These are phyloP conservation scores for Colletes latitarsis DNA, from an alignment of 1,140 invertebrate genomes.

Conservation along the genomic window DNA sequence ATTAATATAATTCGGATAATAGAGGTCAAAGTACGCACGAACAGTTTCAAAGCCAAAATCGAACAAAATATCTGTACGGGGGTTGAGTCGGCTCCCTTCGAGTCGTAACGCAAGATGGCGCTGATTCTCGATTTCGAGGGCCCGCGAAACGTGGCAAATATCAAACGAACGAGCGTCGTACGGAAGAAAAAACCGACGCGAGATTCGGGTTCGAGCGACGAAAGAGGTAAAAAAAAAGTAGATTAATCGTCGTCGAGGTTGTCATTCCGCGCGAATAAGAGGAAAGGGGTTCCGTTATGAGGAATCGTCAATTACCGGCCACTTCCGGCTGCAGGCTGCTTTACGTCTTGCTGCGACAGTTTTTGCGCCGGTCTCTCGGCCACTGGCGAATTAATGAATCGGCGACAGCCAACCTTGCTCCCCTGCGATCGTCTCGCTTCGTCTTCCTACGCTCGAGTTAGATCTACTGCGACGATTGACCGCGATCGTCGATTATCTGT, in stretches of 20 bases:
- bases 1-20: too few species aligned
- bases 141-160: too few species aligned
- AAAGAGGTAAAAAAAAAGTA: not conserved
- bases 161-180: too few species aligned
- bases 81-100: too few species aligned
- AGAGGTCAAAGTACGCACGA: too few species aligned
- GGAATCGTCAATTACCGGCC: slow-evolving; percentile 41
- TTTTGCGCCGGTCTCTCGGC: slow-evolving; percentile 9
- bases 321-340: slow-evolving; percentile 33
- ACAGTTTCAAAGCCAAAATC: too few species aligned
- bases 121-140: too few species aligned
- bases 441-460: slow-evolving; percentile 18
- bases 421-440: not conserved
- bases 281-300: slow-evolving; percentile 40
- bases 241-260: slow-evolving; percentile 12
- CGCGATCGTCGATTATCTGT: not conserved
- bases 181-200: too few species aligned
- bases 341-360: slow-evolving; percentile 26
- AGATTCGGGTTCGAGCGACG: not conserved
- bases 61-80: too few species aligned
- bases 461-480: not conserved
- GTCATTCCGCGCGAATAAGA: slow-evolving; percentile 30
- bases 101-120: too few species aligned
- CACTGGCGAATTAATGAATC: slow-evolving; percentile 48
- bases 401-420: slow-evolving; percentile 32